Evolutionary conservation across 2,888 invertebrate genomes (phyloP), one percentile per base, ranked within the genome.

Genomic region (Thecocarcelia acutangulata): DNA sequence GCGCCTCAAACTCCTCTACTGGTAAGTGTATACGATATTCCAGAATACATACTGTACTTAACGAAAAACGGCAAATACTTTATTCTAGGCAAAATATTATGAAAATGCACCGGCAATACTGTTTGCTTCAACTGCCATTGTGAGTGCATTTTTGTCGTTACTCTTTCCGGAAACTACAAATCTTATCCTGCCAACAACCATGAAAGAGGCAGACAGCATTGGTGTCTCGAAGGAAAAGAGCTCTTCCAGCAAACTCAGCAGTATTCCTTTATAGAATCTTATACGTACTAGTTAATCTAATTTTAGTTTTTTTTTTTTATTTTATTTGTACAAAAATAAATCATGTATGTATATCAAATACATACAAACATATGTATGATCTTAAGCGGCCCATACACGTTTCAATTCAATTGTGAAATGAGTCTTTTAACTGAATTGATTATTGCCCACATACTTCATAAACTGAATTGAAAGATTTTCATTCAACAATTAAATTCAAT

Each of bases 1-100:
- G 94, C 95, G 46, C 95, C 95, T 52, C 94, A 94, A 89, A 94
- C 94, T 33, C 94, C 94, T 9, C 90, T 94, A 19, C 88, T 95
- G 85, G 90, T 88, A 84, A 85, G 50, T n/a, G n/a, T 70, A 76
- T 33, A 1, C 3, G 33, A 24, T 24, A 24, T 5, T 5, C 24
- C 24, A 3, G 24, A 3, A 24, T 24, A 3, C 24, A 24, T 24
- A 24, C 3, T 33, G 6, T 33, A 9, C 9, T 33, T 8, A 3
- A 33, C 9, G 9, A 33, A 33, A 33, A 28, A 37, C 54, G 13
- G 12, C 3, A 15, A 12, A 15, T 63, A 12, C 1, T 40, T 73
- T 8, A 12, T 52, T 76, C 13, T 11, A 89, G 89, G 89, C 87
- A 12, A 90, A 88, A 80, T 88, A 87, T 83, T 84, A 88, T 92